Conservation (phyloP, 2,888 invertebrate species). For the Masnerella sp. region DNA sequence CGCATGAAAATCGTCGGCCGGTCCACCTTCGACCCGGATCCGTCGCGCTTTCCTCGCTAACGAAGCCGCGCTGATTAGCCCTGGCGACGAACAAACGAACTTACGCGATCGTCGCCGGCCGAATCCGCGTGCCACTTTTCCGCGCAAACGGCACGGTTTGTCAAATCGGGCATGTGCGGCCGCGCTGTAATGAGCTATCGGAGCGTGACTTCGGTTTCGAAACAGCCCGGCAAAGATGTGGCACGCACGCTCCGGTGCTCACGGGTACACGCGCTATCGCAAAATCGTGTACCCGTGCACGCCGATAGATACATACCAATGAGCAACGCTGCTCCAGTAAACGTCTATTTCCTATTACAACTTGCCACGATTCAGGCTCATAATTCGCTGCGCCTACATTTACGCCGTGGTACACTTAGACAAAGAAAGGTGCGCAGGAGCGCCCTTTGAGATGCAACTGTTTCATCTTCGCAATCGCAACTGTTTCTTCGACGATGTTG, state of each 20-base stretch:
- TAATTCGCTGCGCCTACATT: constrained; percentile 46
- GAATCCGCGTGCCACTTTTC: constrained; percentile 54
- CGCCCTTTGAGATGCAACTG: too few species aligned
- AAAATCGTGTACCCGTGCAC: constrained; percentile 56
- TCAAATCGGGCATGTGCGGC: constrained; percentile 44
- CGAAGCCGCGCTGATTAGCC: too few species aligned
- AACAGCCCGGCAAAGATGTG: constrained; percentile 58
- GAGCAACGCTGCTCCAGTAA: constrained; percentile 49
- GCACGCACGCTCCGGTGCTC: constrained; percentile 60
- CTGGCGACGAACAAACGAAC: too few species aligned
- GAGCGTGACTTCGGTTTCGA: constrained; percentile 60
- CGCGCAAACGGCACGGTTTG: constrained; percentile 31
- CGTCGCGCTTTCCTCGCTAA: too few species aligned
- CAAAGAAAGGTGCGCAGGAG: too few species aligned
- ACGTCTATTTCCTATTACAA: constrained; percentile 50
- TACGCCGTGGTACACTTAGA: constrained; percentile 34
- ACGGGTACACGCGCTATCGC: constrained; percentile 51
- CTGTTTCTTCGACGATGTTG: too few species aligned
- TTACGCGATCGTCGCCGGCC: too few species aligned
- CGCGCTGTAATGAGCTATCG: constrained; percentile 54
- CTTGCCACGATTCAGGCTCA: constrained; percentile 34
- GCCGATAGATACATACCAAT: constrained; percentile 56
- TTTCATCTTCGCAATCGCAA: too few species aligned
- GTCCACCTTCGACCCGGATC: too few species aligned
- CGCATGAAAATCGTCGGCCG: too few species aligned